Percentiles rank a stretch among this genome's conserved stretches.
Conservation (phyloP, 2,113 vertebrate species). For the Pardalotus punctatus region DNA sequence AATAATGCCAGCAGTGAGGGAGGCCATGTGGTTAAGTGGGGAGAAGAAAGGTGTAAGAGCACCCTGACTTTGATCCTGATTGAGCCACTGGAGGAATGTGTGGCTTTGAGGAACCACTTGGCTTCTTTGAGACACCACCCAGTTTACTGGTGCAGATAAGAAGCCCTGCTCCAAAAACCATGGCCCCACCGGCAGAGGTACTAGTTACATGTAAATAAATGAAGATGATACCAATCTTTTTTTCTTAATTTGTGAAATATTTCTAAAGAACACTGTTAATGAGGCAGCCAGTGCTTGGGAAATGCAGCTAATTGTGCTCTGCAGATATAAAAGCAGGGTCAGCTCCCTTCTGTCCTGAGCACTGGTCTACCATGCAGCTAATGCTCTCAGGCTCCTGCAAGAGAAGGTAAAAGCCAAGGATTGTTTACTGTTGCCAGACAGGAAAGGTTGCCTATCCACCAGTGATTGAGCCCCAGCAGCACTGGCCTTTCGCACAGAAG, state of each 20-base stretch:
- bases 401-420: constrained; percentile 30
- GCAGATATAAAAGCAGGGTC: not conserved
- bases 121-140: not conserved
- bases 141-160: not conserved
- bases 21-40: not conserved
- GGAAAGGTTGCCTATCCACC: constrained; percentile 62
- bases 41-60: not conserved
- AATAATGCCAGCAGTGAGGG: not conserved
- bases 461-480: constrained; percentile 61
- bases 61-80: not conserved
- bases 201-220: not conserved
- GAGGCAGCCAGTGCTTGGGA: not conserved
- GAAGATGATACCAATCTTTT: not conserved
- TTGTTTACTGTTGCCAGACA: constrained; percentile 51
- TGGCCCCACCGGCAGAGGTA: not conserved
- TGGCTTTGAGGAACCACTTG: not conserved
- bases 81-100: not conserved
- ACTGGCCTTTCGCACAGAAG: constrained; percentile 43
- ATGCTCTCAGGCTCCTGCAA: not conserved
- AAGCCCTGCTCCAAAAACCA: not conserved
- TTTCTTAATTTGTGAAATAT: not conserved
- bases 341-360: not conserved
- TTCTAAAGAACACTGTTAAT: not conserved
- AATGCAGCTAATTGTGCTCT: not conserved
- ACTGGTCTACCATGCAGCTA: not conserved